phyloP scores from a whole-genome alignment of 2,888 invertebrate species.

The Tanypteryx hageni region DNA sequence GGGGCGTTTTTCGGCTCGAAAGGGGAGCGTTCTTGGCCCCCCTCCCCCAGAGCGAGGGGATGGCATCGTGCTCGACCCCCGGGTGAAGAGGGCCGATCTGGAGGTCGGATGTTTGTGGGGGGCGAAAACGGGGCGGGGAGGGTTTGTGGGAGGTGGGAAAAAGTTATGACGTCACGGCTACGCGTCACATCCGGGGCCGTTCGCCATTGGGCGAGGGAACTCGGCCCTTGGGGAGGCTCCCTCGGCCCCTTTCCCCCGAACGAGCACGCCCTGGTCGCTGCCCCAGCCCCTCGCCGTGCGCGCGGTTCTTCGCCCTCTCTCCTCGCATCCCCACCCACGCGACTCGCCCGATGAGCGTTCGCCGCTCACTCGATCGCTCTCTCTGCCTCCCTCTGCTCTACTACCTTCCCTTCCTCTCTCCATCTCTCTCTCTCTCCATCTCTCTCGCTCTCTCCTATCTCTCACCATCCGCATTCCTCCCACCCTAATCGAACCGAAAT shows the following conservation, averaged over 20 bases:
- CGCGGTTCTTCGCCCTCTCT: neutral
- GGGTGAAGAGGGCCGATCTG: neutral
- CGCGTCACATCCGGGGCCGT: slow-evolving; percentile 60
- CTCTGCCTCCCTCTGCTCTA: no score
- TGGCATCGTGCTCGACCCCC: slow-evolving; percentile 4
- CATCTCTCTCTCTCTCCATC: neutral
- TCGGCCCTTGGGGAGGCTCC: slow-evolving; percentile 27
- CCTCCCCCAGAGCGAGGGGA: neutral
- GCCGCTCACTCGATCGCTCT: neutral
- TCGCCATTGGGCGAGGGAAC: slow-evolving; percentile 48
- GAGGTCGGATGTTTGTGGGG: neutral
- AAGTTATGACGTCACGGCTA: slow-evolving; percentile 43
- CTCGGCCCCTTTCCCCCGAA: neutral
- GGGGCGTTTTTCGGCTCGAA: neutral
- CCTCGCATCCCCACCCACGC: neutral
- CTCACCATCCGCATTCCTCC: neutral
- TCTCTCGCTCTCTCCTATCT: no score
- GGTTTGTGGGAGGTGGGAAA: slow-evolving; percentile 17
- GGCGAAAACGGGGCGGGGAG: neutral
- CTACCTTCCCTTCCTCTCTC: neutral
- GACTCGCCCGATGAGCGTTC: neutral
- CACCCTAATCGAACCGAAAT: neutral
- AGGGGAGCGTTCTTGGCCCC: neutral
- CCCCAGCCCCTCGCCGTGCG: slow-evolving; percentile 2
- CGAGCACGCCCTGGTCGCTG: slow-evolving; percentile 40